Conservation (phyloP, 2,113 vertebrate genomes). For the Mustelus asterias region DNA sequence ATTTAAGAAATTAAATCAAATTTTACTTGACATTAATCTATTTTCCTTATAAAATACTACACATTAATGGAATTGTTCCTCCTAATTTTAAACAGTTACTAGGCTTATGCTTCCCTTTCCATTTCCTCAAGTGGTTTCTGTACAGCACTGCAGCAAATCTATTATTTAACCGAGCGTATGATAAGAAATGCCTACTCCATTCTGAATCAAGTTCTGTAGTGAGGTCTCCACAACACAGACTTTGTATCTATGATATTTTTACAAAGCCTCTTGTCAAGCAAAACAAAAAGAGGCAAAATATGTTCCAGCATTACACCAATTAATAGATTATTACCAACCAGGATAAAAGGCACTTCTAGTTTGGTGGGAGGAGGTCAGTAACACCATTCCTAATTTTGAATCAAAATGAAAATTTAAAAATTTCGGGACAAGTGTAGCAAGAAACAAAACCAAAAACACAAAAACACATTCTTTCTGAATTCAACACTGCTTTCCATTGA, state of each 20-base stretch:
- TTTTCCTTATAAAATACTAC: neutral
- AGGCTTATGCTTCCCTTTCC: neutral
- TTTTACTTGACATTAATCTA: neutral
- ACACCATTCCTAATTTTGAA: neutral
- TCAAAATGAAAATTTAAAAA: neutral
- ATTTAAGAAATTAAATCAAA: no score
- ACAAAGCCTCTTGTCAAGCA: neutral
- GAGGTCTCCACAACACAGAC: neutral
- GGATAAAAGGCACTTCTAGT: neutral
- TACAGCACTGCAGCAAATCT: neutral
- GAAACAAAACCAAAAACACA: neutral
- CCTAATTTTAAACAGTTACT: neutral
- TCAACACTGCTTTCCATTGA: neutral
- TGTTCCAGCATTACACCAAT: neutral
- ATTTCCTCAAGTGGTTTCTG: neutral
- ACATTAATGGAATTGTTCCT: neutral
- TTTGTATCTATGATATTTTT: neutral
- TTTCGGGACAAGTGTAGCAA: neutral
- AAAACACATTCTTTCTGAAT: neutral
- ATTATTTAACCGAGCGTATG: neutral
- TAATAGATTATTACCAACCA: neutral
- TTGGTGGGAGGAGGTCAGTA: neutral
- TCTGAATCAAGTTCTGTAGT: neutral
- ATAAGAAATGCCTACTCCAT: neutral
- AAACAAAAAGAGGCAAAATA: neutral